Conservation (phyloP, 2,113 vertebrate genomes). For the Glaucomys volans region DNA sequence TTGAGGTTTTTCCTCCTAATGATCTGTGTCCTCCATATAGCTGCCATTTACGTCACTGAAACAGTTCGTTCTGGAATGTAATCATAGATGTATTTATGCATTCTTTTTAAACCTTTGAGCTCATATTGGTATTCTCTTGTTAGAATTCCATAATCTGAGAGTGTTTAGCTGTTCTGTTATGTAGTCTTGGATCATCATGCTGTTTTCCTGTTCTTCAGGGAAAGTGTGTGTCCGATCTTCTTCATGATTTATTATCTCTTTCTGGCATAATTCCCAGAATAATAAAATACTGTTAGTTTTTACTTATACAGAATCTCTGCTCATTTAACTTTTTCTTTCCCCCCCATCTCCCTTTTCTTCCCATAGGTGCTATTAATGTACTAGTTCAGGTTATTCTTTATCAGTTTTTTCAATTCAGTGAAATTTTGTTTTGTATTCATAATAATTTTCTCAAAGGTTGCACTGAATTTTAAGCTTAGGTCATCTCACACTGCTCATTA, state of each 20-base stretch:
- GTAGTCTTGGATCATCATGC: neutral
- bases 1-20: neutral
- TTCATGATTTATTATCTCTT: constrained; percentile 12
- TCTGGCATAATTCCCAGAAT: constrained; percentile 45
- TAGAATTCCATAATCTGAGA: neutral
- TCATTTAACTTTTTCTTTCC: neutral
- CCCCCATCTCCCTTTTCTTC: rapidly evolving
- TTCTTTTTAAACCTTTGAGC: neutral
- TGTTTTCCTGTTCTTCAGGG: constrained; percentile 22
- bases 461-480: constrained; percentile 9
- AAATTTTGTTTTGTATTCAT: neutral
- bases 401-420: neutral
- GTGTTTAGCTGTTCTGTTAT: neutral
- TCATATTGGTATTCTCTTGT: constrained; percentile 42
- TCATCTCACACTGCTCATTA: neutral
- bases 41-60: neutral
- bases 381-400: neutral
- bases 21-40: neutral
- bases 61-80: neutral
- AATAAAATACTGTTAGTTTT: constrained; percentile 59
- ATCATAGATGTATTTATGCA: neutral
- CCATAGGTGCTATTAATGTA: neutral
- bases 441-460: neutral
- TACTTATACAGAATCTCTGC: constrained; percentile 19
- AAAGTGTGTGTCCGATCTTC: constrained; percentile 18